phyloP scores from a whole-genome alignment of 1,140 invertebrate genomes.

The Saccostrea cuccullata region DNA sequence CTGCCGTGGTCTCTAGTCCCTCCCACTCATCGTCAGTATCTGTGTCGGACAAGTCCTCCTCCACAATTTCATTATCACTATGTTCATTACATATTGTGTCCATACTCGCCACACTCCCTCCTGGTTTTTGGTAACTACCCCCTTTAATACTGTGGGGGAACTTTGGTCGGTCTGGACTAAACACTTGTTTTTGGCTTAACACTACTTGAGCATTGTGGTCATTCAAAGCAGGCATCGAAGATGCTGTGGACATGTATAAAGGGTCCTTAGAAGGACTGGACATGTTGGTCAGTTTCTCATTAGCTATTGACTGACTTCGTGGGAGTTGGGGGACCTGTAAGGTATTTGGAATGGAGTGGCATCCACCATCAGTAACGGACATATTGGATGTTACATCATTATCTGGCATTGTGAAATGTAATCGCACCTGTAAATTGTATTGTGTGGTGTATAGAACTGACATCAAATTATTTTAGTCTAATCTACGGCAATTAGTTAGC shows the following conservation, averaged over 20 bases:
- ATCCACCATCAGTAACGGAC: background rate
- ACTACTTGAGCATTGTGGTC: background rate
- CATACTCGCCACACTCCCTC: conserved; percentile 35
- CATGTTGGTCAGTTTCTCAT: conserved; percentile 18
- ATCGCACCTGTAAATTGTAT: conserved; percentile 55
- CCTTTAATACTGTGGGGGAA: conserved; percentile 12
- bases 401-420: conserved; percentile 56
- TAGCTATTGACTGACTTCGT: background rate
- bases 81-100: conserved; percentile 45
- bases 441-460: background rate
- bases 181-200: conserved; percentile 5
- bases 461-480: too few relatives aligned
- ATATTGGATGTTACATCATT: conserved; percentile 37
- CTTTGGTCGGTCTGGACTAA: conserved; percentile 6
- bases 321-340: conserved; percentile 19
- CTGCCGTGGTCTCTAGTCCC: conserved; percentile 59
- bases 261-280: background rate
- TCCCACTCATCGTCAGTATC: conserved; percentile 66
- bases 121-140: conserved; percentile 39
- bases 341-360: background rate
- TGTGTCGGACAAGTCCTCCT: conserved; percentile 60
- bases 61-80: conserved; percentile 57
- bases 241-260: background rate
- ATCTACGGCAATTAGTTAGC: too few relatives aligned
- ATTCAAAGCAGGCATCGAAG: conserved; percentile 25